Evolutionary conservation across 2,797 vertebrate species (phyloP).

Genomic region (Enteromius fasciolatus): DNA sequence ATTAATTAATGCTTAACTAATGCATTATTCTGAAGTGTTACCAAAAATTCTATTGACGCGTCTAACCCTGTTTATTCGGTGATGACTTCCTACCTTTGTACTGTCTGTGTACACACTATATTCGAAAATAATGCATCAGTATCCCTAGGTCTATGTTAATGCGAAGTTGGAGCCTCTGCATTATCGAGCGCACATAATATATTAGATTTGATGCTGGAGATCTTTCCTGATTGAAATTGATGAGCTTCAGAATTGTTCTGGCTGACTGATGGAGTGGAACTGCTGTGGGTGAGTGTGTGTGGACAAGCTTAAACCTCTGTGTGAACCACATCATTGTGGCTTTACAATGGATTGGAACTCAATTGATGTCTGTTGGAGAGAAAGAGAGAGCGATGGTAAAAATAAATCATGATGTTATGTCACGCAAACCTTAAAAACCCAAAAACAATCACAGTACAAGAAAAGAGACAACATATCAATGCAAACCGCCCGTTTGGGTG

Average conservation of each 20-base stretch:
- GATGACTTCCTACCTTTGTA: background rate
- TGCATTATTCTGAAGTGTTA: too few relatives aligned
- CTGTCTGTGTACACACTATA: constrained; percentile 43
- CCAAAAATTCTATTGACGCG: background rate
- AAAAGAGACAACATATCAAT: constrained; percentile 30
- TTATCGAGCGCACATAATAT: constrained; percentile 68
- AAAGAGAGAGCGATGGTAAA: background rate
- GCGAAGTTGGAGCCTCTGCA: constrained; percentile 48
- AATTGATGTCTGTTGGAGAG: constrained; percentile 22
- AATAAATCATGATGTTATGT: constrained; percentile 17
- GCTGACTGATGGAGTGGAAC: constrained; percentile 65
- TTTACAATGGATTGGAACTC: constrained; percentile 9
- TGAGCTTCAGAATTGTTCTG: constrained; percentile 70
- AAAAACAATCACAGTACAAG: constrained; percentile 1
- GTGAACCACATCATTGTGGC: constrained; percentile 10
- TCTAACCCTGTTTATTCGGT: background rate
- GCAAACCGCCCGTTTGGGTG: constrained; percentile 19
- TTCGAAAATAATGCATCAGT: constrained; percentile 65
- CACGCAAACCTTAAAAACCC: constrained; percentile 15
- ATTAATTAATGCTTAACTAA: too few relatives aligned
- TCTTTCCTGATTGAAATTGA: constrained; percentile 74
- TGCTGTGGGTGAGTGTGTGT: constrained; percentile 34
- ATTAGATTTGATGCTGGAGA: constrained; percentile 69
- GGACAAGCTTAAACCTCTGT: constrained; percentile 19
- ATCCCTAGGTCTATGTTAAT: constrained; percentile 65